phyloP scores from a whole-genome alignment of 2,888 invertebrate genomes.

The Mimas tiliae region DNA sequence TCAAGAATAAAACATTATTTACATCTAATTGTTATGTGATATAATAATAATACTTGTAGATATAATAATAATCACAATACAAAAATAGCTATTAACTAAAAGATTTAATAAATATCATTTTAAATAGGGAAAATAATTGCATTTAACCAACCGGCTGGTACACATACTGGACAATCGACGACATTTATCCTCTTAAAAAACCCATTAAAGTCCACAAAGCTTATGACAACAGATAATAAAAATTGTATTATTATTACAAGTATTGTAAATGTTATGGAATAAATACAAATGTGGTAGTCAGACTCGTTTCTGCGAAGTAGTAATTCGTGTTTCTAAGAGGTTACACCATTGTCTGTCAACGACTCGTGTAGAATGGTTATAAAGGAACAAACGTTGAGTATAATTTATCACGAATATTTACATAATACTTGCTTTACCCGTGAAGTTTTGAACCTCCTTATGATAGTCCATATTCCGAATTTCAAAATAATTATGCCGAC shows the following conservation, averaged over 20 bases:
- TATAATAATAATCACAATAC: too few relatives aligned
- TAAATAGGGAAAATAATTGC: not conserved
- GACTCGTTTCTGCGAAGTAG: not conserved
- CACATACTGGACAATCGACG: not conserved
- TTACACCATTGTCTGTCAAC: slow-evolving; percentile 1
- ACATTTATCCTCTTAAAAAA: not conserved
- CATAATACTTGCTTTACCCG: not conserved
- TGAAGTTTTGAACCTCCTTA: too few relatives aligned
- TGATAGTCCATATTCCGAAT: too few relatives aligned
- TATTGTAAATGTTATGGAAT: slow-evolving; percentile 3
- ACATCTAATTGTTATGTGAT: too few relatives aligned
- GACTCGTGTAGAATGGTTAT: not conserved
- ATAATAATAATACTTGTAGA: too few relatives aligned
- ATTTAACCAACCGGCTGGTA: not conserved
- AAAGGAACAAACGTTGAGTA: not conserved
- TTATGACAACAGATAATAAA: not conserved
- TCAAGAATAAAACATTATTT: too few relatives aligned
- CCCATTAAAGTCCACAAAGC: not conserved
- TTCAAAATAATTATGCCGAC: too few relatives aligned
- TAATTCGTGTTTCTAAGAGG: not conserved
- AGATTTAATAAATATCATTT: not conserved
- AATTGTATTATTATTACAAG: not conserved
- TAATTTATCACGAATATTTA: not conserved
- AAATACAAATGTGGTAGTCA: slow-evolving; percentile 10
- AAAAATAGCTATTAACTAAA: not conserved